Conservation (phyloP, 2,113 vertebrate genomes). For the Oncorhynchus tshawytscha region DNA sequence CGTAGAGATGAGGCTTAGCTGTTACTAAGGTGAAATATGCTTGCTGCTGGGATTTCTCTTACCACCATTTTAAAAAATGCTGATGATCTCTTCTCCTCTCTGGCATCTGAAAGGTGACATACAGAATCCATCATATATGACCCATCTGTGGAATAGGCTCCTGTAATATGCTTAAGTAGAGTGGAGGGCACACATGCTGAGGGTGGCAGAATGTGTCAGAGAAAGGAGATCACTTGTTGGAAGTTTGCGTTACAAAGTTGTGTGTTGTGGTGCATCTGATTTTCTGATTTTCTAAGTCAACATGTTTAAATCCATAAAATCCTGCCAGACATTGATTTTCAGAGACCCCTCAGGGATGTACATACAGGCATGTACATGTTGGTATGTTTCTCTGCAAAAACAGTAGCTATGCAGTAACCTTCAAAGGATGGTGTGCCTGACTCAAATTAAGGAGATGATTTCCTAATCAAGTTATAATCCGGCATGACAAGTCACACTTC, state of each 20-base stretch:
- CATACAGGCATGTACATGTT: neutral
- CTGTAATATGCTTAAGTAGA: neutral
- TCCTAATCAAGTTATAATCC: neutral
- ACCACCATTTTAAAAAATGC: slow-evolving; percentile 2
- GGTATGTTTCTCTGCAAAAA: no score
- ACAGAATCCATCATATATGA: neutral
- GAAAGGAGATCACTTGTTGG: neutral
- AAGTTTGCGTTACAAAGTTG: neutral
- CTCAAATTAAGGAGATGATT: neutral
- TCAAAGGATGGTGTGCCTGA: neutral
- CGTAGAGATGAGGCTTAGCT: no score
- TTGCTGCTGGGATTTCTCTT: neutral
- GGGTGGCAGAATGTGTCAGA: neutral
- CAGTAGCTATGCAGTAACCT: neutral
- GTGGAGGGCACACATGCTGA: slow-evolving; percentile 10
- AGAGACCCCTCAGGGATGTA: neutral
- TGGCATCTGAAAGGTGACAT: neutral
- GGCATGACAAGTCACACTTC: neutral
- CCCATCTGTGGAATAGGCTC: neutral
- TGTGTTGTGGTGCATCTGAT: neutral
- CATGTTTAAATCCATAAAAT: neutral
- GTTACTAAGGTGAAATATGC: neutral
- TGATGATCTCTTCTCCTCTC: neutral
- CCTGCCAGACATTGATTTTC: neutral
- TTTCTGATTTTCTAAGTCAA: neutral